Conservation (phyloP, 1,140 invertebrate genomes). For the Agrypnia vestita region DNA sequence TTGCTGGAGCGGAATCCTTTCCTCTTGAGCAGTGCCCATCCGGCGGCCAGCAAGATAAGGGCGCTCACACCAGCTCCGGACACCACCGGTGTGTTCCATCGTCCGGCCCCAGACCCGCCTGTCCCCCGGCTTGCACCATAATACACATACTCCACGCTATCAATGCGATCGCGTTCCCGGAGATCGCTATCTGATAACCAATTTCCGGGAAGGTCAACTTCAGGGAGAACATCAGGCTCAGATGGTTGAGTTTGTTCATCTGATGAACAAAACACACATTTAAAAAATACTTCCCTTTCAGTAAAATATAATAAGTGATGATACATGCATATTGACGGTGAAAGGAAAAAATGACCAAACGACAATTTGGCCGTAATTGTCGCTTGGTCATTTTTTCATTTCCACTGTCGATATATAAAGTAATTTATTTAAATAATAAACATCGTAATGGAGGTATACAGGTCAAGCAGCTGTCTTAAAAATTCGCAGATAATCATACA, state of each 20-base stretch:
- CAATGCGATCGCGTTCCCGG: conserved; percentile 70
- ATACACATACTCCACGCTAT: conserved; percentile 71
- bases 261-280: background rate
- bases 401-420: too few species aligned
- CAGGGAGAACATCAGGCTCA: conserved; percentile 61
- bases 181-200: conserved; percentile 69
- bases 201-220: conserved; percentile 69
- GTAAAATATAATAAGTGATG: background rate
- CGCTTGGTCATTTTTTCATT: too few species aligned
- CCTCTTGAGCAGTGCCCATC: conserved; percentile 22
- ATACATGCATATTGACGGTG: too few species aligned
- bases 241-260: conserved; percentile 29
- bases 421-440: too few species aligned
- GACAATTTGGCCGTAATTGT: too few species aligned
- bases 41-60: conserved; percentile 25
- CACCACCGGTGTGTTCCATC: conserved; percentile 35
- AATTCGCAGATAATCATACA: too few species aligned
- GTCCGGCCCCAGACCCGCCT: background rate
- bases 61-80: conserved; percentile 39
- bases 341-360: too few species aligned
- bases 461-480: too few species aligned
- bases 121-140: conserved; percentile 18
- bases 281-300: background rate
- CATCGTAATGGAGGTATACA: too few species aligned
- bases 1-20: conserved; percentile 64